Conservation (phyloP, 2,888 invertebrate genomes). For the Homarus gammarus region DNA sequence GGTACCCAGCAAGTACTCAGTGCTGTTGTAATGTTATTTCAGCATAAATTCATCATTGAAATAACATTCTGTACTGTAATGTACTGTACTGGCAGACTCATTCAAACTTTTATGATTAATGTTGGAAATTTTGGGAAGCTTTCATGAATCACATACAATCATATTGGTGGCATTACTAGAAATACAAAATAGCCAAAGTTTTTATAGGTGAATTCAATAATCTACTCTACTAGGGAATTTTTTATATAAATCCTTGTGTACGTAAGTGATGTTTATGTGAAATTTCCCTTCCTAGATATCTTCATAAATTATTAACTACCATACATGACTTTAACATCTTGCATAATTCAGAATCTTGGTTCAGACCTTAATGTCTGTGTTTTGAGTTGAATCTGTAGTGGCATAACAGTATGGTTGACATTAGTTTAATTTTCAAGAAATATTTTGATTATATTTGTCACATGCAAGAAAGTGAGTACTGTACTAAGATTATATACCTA, state of each 20-base stretch:
- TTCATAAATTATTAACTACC: not conserved
- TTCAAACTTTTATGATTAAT: not conserved
- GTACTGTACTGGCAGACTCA: not conserved
- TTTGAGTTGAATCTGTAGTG: constrained; percentile 23
- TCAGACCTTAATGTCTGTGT: constrained; percentile 34
- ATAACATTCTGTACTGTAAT: too few relatives aligned
- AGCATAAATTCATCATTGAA: too few relatives aligned
- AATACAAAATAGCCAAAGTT: constrained; percentile 41
- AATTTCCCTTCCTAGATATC: not conserved
- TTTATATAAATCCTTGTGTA: too few relatives aligned
- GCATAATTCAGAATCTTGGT: constrained; percentile 1
- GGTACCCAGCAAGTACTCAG: too few relatives aligned
- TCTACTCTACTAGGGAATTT: not conserved
- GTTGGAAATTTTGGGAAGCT: not conserved
- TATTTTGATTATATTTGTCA: constrained; percentile 27
- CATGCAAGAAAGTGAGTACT: constrained; percentile 27
- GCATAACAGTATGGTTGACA: constrained; percentile 11
- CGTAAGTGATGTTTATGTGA: not conserved
- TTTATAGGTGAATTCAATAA: not conserved
- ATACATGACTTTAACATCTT: not conserved
- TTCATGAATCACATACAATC: constrained; percentile 33
- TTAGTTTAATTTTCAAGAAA: constrained; percentile 13
- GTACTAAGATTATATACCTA: constrained; percentile 49
- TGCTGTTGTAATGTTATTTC: too few relatives aligned
- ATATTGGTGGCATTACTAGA: constrained; percentile 57